Conservation (phyloP, 2,113 vertebrate genomes). For the Phoxinus phoxinus region DNA sequence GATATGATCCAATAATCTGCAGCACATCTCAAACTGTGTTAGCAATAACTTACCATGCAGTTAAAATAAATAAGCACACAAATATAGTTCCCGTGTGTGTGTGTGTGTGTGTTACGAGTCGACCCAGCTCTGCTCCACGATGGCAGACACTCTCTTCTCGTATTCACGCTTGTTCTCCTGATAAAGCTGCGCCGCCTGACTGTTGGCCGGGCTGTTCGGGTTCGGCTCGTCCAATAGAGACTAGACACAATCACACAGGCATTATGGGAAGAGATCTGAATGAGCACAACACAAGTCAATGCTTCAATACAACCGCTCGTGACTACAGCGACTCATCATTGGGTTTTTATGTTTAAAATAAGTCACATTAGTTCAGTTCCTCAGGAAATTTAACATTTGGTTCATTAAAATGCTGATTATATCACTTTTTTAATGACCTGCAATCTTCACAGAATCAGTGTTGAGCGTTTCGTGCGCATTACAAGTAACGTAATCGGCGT, state of each 20-base stretch:
- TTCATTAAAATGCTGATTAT: too few species aligned
- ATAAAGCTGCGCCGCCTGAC: slow-evolving; percentile 98
- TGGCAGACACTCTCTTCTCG: slow-evolving; percentile 97
- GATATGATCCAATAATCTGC: slow-evolving; percentile 81
- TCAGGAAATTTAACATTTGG: too few species aligned
- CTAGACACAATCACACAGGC: slow-evolving; percentile 64
- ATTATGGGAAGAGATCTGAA: too few species aligned
- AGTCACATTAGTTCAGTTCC: too few species aligned
- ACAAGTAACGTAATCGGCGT: too few species aligned
- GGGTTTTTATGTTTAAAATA: too few species aligned
- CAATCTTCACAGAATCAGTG: too few species aligned
- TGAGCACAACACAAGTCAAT: not conserved
- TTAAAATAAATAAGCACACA: slow-evolving; percentile 84
- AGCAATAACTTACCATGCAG: slow-evolving; percentile 99
- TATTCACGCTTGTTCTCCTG: slow-evolving; percentile 99
- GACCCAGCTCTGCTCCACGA: slow-evolving; percentile 99
- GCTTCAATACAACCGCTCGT: too few species aligned
- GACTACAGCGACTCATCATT: too few species aligned
- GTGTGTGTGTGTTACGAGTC: slow-evolving; percentile 81
- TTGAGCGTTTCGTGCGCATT: too few species aligned
- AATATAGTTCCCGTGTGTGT: slow-evolving; percentile 61
- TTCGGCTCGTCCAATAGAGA: slow-evolving; percentile 98
- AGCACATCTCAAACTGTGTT: slow-evolving; percentile 97
- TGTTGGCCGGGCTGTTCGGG: slow-evolving; percentile 98
- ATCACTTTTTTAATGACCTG: too few species aligned